Conservation (phyloP, 2,797 vertebrate genomes). For the Myiotriccus ornatus region DNA sequence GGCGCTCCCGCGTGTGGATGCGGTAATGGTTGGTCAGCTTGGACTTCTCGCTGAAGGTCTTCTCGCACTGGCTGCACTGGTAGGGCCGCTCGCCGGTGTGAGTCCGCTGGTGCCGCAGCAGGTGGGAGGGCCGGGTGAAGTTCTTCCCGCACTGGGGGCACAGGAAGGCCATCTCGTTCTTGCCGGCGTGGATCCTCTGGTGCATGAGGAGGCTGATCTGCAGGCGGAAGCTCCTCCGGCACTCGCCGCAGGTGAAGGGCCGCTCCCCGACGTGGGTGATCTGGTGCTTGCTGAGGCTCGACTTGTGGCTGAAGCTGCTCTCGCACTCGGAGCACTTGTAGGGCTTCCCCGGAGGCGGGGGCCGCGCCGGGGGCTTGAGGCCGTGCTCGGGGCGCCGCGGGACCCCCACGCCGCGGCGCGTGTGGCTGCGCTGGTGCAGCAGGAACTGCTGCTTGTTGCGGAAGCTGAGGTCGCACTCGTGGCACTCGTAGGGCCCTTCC, state of each 20-base stretch:
- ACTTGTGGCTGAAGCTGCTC: conserved; percentile 84
- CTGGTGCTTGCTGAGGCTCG: conserved; percentile 81
- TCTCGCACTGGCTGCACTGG: conserved; percentile 81
- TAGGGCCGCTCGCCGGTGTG: conserved; percentile 81
- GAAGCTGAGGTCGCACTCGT: conserved; percentile 77
- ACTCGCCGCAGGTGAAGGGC: conserved; percentile 92
- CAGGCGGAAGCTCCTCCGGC: conserved; percentile 93
- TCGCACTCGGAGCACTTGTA: conserved; percentile 81
- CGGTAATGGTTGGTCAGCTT: conserved; percentile 82
- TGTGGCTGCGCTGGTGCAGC: conserved; percentile 79
- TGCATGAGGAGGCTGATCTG: conserved; percentile 94
- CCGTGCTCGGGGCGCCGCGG: conserved; percentile 68
- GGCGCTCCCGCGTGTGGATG: conserved; percentile 80
- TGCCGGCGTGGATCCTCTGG: conserved; percentile 92
- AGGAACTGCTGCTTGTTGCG: conserved; percentile 80
- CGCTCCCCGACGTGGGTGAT: conserved; percentile 90
- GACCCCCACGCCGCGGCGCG: conserved; percentile 59
- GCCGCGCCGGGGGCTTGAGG: conserved; percentile 67
- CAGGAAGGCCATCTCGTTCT: conserved; percentile 87
- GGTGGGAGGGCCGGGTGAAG: conserved; percentile 79
- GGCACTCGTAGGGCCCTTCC: conserved; percentile 78
- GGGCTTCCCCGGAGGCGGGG: conserved; percentile 67
- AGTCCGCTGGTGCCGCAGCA: conserved; percentile 80
- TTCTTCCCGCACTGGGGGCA: conserved; percentile 89
- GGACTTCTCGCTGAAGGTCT: conserved; percentile 82